A percentile compares a stretch with the other conserved stretches of the same genome.
phyloP scores from a whole-genome alignment of 2,797 vertebrate genomes.

The Micropoecilia bifurca region DNA sequence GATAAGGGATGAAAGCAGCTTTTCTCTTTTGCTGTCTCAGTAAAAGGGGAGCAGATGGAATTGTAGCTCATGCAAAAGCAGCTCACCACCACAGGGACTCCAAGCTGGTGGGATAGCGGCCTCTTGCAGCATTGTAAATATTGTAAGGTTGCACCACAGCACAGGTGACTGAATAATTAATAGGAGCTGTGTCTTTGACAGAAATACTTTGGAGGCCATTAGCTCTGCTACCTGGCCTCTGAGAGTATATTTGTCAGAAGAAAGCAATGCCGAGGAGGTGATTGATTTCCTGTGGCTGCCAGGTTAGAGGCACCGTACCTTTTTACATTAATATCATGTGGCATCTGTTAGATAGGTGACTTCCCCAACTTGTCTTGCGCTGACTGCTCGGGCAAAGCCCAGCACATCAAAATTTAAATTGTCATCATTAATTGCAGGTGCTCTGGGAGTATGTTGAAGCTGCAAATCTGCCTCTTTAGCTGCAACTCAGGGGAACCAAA shows the following conservation, averaged over 20 bases:
- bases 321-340: conserved; percentile 77
- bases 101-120: conserved; percentile 48
- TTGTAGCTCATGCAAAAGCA: conserved; percentile 56
- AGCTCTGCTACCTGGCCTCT: conserved; percentile 71
- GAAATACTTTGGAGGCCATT: conserved; percentile 81
- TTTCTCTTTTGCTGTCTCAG: conserved; percentile 18
- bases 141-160: conserved; percentile 70
- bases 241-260: conserved; percentile 78
- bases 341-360: conserved; percentile 73
- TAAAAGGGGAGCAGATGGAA: conserved; percentile 58
- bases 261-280: conserved; percentile 65
- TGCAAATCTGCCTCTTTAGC: conserved; percentile 19
- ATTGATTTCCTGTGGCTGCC: conserved; percentile 75
- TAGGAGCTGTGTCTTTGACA: conserved; percentile 75
- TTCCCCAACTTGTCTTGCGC: conserved; percentile 61
- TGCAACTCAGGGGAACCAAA: conserved; percentile 8
- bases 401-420: conserved; percentile 66
- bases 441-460: conserved; percentile 45
- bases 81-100: conserved; percentile 51
- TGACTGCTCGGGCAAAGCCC: conserved; percentile 39
- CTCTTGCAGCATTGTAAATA: conserved; percentile 73
- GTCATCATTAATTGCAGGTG: conserved; percentile 71
- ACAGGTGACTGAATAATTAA: conserved; percentile 83
- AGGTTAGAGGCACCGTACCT: conserved; percentile 68
- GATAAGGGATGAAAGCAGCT: conserved; percentile 48